Percentiles rank a stretch among this genome's conserved stretches.
Evolutionary conservation across 2,113 vertebrate species (phyloP).

Genomic region (Myocastor coypus): DNA sequence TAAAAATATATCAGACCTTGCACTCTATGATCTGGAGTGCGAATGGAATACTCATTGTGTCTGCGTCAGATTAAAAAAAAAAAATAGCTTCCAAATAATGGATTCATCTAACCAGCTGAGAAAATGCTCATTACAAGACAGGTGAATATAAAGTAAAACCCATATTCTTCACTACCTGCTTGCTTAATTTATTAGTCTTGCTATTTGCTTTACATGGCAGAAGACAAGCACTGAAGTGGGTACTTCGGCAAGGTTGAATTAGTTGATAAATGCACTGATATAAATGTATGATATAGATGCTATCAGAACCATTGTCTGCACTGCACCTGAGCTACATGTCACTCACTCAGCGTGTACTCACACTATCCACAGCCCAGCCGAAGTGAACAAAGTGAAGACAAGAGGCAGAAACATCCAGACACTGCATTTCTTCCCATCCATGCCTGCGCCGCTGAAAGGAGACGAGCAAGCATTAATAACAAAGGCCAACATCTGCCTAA

Average conservation of each 20-base stretch:
- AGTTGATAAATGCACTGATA: not conserved
- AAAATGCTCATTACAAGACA: not conserved
- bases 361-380: conserved; percentile 94
- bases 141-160: not conserved
- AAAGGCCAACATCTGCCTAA: not conserved
- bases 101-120: not conserved
- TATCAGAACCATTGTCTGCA: not conserved
- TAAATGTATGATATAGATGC: not conserved
- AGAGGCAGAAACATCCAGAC: conserved; percentile 94
- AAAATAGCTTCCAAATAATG: conserved; percentile 52
- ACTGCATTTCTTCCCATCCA: conserved; percentile 91
- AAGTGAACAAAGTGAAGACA: conserved; percentile 90
- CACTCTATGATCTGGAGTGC: not conserved
- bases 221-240: conserved; percentile 15
- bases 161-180: not conserved
- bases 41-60: not conserved
- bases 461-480: conserved; percentile 21
- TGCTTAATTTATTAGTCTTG: conserved; percentile 36
- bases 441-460: conserved; percentile 81
- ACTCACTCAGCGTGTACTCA: conserved; percentile 85
- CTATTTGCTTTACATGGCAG: conserved; percentile 11
- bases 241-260: conserved; percentile 17
- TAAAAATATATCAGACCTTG: not conserved
- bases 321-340: not conserved
- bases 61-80: not conserved